phyloP scores from a whole-genome alignment of 2,113 vertebrate genomes.

The Calcarius ornatus region DNA sequence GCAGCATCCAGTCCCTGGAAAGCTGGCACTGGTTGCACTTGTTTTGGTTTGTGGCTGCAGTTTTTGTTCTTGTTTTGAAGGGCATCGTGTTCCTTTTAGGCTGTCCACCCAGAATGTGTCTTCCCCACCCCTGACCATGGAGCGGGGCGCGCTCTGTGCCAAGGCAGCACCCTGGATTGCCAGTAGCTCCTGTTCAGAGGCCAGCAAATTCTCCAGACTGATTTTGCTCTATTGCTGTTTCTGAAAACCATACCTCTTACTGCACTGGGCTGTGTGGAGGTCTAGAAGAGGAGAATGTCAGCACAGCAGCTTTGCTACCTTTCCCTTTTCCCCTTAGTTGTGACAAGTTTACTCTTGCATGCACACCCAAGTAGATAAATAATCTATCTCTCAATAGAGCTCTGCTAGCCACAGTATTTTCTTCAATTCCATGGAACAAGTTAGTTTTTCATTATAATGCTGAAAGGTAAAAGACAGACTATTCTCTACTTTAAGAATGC shows the following conservation, averaged over 20 bases:
- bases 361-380: background rate
- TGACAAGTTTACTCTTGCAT: background rate
- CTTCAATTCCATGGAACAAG: background rate
- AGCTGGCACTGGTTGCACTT: background rate
- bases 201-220: background rate
- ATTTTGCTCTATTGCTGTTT: background rate
- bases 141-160: too few relatives aligned
- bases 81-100: background rate
- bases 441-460: background rate
- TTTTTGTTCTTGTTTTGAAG: background rate
- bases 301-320: background rate
- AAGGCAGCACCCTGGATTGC: background rate
- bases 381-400: background rate
- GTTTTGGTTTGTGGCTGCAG: background rate
- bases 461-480: conserved; percentile 13
- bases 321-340: background rate
- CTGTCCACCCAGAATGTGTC: background rate
- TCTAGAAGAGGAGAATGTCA: background rate
- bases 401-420: conserved; percentile 4
- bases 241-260: background rate
- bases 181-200: background rate
- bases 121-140: background rate
- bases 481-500: background rate
- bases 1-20: background rate
- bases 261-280: background rate